A percentile compares a stretch with the other conserved stretches of the same genome.
These are phyloP conservation scores for Prunella himalayana DNA, from an alignment of 2,113 vertebrate genomes.

Conservation along the genomic window DNA sequence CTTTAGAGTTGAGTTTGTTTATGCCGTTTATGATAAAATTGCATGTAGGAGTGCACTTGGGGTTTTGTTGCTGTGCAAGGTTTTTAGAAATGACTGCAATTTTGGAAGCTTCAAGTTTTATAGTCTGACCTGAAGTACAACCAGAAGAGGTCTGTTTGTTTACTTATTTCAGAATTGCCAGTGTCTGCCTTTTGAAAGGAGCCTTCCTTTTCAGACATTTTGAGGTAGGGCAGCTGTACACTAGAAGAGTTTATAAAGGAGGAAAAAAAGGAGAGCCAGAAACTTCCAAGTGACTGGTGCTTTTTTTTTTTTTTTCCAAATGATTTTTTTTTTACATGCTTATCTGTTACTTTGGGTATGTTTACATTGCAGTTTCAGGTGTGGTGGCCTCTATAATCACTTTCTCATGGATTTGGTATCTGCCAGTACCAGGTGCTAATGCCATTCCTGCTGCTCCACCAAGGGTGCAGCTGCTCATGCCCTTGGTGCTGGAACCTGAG, in stretches of 20 bases:
- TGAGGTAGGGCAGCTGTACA: neutral
- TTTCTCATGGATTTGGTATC: neutral
- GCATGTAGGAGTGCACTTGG: neutral
- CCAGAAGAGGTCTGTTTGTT: neutral
- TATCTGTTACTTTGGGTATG: neutral
- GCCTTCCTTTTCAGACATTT: neutral
- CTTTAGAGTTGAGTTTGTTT: neutral
- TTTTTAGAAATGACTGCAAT: neutral
- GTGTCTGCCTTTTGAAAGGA: neutral
- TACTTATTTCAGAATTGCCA: neutral
- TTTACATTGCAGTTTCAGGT: slow-evolving; percentile 8
- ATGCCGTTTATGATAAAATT: neutral
- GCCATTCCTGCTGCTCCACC: neutral
- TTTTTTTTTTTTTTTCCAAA: neutral
- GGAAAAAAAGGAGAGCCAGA: neutral
- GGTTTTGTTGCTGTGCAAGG: neutral
- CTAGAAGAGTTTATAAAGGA: neutral
- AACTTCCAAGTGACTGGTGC: neutral
- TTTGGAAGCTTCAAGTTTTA: neutral
- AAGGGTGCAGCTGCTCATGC: neutral
- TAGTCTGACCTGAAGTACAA: neutral
- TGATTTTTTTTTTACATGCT: neutral
- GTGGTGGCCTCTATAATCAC: neutral
- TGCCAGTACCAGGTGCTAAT: neutral
- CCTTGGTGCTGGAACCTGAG: slow-evolving; percentile 22